phyloP scores from a whole-genome alignment of 2,888 invertebrate genomes.

The Poecilobothrus nobilitatus region DNA sequence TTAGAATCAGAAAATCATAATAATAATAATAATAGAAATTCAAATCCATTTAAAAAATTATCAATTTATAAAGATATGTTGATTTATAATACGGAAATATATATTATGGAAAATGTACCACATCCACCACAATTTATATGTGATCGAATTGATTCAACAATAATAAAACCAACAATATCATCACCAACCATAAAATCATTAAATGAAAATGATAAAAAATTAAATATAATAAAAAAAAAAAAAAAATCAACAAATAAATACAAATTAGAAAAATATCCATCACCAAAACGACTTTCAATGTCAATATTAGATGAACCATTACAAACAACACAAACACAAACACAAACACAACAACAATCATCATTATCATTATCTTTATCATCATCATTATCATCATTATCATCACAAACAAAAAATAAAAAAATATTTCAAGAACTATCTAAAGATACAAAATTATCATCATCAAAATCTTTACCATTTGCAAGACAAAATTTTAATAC shows the following conservation, averaged over 20 bases:
- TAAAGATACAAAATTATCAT: neutral
- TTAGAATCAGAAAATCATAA: neutral
- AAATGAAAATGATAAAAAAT: neutral
- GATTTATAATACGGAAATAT: conserved; percentile 51
- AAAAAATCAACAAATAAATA: conserved; percentile 10
- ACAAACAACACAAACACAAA: too few species aligned
- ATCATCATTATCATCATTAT: neutral
- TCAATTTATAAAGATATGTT: conserved; percentile 43
- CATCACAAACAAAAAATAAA: neutral
- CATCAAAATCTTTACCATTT: conserved; percentile 15
- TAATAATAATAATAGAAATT: conserved; percentile 12
- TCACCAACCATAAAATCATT: neutral
- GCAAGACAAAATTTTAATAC: conserved; percentile 12
- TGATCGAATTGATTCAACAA: conserved; percentile 44
- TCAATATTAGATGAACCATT: too few species aligned
- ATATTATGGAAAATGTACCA: conserved; percentile 47
- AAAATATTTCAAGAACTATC: neutral
- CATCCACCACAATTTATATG: conserved; percentile 43
- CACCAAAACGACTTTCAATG: neutral
- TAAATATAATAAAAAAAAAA: conserved; percentile 11
- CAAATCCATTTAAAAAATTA: conserved; percentile 27
- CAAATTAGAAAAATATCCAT: conserved; percentile 10
- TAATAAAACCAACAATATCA: conserved; percentile 22
- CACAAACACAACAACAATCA: too few species aligned
- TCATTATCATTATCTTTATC: neutral